phyloP scores from a whole-genome alignment of 1,140 invertebrate genomes.

The Drosophila nannoptera region DNA sequence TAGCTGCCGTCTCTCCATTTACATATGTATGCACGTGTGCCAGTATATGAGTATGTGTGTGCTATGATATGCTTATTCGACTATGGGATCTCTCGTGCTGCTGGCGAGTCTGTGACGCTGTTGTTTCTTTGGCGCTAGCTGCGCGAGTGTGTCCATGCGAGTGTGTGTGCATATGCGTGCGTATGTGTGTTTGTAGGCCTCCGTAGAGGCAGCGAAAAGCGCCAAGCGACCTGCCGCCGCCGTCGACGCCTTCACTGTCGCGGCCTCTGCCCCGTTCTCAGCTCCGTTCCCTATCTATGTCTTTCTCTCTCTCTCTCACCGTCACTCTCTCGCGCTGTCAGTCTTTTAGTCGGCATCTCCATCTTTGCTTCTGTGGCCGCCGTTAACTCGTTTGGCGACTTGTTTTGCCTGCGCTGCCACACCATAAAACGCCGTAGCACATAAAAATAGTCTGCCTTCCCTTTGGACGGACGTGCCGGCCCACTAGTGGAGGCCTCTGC shows the following conservation, averaged over 20 bases:
- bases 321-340: conserved; percentile 6
- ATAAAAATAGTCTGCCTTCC: conserved; percentile 55
- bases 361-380: conserved; percentile 24
- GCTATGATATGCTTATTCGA: conserved; percentile 9
- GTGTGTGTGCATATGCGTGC: conserved; percentile 16
- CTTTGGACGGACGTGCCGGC: conserved; percentile 37
- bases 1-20: conserved; percentile 66
- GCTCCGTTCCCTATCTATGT: conserved; percentile 1
- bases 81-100: conserved; percentile 20
- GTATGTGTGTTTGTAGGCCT: conserved; percentile 63
- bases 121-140: conserved; percentile 35
- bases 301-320: conserved; percentile 1
- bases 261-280: background rate
- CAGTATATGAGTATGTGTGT: conserved; percentile 16
- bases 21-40: conserved; percentile 32
- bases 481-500: conserved; percentile 24
- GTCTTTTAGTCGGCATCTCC: conserved; percentile 26
- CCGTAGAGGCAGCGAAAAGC: conserved; percentile 44
- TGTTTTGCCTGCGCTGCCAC: conserved; percentile 30
- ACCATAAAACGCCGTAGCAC: conserved; percentile 15
- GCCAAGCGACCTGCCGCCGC: conserved; percentile 38
- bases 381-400: conserved; percentile 63
- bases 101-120: conserved; percentile 20
- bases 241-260: background rate
- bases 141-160: background rate